phyloP scores from a whole-genome alignment of 2,113 vertebrate genomes.

The Neotragus moschatus region DNA sequence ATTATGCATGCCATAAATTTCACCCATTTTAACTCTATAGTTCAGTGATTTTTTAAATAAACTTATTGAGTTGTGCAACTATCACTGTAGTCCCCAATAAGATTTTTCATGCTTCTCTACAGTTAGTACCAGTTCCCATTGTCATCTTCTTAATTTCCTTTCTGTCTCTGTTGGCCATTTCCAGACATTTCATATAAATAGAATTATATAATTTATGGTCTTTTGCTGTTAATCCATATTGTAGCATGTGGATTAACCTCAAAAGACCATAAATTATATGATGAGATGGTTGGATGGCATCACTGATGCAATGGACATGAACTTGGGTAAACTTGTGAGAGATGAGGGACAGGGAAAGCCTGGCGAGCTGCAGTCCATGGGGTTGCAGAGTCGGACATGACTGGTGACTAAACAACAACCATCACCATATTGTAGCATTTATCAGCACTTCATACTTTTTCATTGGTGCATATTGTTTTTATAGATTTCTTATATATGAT shows the following conservation, averaged over 20 bases:
- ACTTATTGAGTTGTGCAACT: not conserved
- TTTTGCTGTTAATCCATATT: not conserved
- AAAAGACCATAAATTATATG: not conserved
- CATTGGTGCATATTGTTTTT: not conserved
- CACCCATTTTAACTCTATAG: not conserved
- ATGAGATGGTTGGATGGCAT: not conserved
- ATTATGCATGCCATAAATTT: not conserved
- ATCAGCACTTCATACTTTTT: not conserved
- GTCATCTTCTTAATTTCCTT: not conserved
- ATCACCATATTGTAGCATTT: not conserved
- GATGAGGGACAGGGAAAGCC: not conserved
- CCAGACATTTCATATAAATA: not conserved
- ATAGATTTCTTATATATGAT: not conserved
- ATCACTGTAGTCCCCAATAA: not conserved
- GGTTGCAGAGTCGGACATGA: not conserved
- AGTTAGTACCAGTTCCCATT: not conserved
- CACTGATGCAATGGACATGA: not conserved
- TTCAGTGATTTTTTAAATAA: not conserved
- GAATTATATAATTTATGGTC: not conserved
- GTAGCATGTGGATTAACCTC: not conserved
- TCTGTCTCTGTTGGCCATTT: not conserved
- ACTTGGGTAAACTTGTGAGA: not conserved
- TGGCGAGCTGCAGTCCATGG: not conserved
- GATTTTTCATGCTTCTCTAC: not conserved
- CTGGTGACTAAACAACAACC: not conserved